Evolutionary conservation across 2,797 vertebrate species (phyloP).

Genomic region (Balearica regulorum): DNA sequence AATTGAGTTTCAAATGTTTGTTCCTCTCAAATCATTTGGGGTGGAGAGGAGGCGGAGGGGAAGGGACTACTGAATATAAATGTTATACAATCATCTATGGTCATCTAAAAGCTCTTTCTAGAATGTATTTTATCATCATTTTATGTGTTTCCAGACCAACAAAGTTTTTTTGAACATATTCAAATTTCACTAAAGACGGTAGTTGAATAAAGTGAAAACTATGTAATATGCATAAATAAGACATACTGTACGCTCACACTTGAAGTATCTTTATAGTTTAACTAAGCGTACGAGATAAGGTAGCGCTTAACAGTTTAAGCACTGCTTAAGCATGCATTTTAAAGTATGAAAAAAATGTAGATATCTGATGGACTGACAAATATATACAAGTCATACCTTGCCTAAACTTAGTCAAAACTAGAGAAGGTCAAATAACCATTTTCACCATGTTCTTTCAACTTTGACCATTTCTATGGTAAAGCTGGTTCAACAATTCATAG

Average conservation of each 20-base stretch:
- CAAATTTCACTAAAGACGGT: not conserved
- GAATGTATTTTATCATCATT: not conserved
- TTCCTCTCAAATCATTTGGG: not conserved
- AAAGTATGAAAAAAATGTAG: not conserved
- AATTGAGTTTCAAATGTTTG: not conserved
- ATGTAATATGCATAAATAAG: not conserved
- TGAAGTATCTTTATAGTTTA: not conserved
- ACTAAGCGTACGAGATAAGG: accelerated
- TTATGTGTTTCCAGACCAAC: not conserved
- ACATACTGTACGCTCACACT: not conserved
- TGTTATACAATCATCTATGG: not conserved
- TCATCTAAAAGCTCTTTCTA: not conserved
- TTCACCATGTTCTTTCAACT: not conserved
- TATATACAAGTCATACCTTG: not conserved
- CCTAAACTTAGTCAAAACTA: not conserved
- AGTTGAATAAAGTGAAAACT: not conserved
- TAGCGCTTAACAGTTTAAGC: not conserved
- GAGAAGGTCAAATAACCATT: not conserved
- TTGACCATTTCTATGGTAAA: not conserved
- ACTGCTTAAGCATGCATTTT: not conserved
- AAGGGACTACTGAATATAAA: not conserved
- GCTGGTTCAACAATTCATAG: not conserved
- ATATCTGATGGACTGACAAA: not conserved
- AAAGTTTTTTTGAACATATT: not conserved
- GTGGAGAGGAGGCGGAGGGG: not conserved